Evolutionary conservation across 2,113 vertebrate species (phyloP).

Genomic region (Sclerurus mexicanus): DNA sequence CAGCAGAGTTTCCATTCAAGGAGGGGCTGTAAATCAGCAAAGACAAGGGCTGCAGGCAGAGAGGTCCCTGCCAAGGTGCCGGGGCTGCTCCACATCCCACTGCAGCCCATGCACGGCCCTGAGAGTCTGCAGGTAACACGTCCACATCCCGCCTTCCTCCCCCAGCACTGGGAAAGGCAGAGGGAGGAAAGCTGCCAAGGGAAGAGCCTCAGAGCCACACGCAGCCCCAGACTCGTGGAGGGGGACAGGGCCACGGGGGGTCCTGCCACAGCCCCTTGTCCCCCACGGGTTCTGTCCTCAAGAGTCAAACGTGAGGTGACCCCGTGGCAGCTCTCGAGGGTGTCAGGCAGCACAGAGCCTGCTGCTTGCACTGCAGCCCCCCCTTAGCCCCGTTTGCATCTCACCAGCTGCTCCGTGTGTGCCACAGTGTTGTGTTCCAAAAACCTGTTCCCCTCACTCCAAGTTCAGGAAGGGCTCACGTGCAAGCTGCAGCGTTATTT

Average conservation of each 20-base stretch:
- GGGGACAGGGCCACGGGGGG: not conserved
- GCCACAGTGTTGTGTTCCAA: not conserved
- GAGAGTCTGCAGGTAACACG: not conserved
- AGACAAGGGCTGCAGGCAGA: not conserved
- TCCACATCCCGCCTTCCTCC: not conserved
- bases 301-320: accelerated
- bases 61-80: not conserved
- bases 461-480: accelerated
- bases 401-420: accelerated
- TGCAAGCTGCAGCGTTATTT: accelerated
- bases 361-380: accelerated
- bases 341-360: accelerated
- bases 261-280: not conserved
- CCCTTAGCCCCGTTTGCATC: accelerated
- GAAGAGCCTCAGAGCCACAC: accelerated
- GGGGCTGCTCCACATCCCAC: accelerated
- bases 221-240: accelerated
- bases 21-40: not conserved
- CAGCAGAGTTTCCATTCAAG: not conserved
- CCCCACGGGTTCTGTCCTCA: accelerated
- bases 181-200: not conserved
- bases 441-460: not conserved
- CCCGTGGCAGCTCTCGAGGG: not conserved
- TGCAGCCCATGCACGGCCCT: accelerated
- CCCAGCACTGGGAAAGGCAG: not conserved